These are phyloP conservation scores for Leptopilina myrica DNA, from an alignment of 2,888 invertebrate species.

Conservation along the genomic window DNA sequence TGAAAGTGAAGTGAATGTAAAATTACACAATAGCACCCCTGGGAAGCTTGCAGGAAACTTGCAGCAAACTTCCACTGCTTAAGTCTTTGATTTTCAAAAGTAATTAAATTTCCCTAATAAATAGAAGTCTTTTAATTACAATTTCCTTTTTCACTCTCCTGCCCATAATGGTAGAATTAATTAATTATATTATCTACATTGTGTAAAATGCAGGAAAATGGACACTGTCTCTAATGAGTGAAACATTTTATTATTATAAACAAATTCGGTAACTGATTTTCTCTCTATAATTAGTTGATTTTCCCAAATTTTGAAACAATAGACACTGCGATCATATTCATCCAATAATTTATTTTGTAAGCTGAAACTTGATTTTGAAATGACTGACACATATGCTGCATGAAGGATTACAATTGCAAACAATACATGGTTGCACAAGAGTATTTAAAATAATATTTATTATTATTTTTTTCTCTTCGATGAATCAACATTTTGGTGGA, in stretches of 20 bases:
- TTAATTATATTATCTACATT: neutral
- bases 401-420: neutral
- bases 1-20: no score
- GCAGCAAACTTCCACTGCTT: no score
- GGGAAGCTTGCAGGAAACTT: no score
- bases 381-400: neutral
- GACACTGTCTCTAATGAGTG: neutral
- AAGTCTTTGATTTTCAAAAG: no score
- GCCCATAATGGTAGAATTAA: no score
- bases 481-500: slow-evolving; percentile 53
- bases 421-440: neutral
- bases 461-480: no score
- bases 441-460: no score
- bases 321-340: neutral
- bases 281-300: neutral
- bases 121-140: no score
- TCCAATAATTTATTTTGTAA: slow-evolving; percentile 25
- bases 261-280: neutral
- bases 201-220: neutral
- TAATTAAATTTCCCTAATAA: no score
- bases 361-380: neutral
- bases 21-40: no score
- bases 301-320: neutral
- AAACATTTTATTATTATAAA: neutral
- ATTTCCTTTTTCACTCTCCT: no score